Base-by-base conservation (phyloP, 2,888 invertebrate species). In the Hypercompe scribonia region DNA sequence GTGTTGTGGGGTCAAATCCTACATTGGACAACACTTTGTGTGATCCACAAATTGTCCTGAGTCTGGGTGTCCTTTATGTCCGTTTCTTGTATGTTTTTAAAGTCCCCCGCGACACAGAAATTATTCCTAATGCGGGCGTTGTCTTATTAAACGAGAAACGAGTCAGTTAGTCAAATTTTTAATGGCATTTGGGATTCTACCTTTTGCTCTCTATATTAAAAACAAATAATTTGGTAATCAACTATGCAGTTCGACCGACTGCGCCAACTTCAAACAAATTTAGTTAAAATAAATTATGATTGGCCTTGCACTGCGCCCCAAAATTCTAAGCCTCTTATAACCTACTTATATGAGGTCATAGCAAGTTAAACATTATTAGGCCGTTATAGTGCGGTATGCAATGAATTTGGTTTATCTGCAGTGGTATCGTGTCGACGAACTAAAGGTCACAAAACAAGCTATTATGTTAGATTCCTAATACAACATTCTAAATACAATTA, bases 361-460 rank as follows among this genome's bases (percentile, higher is more conserved):
- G 69, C 70, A 68, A 81, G 80, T 81, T 78, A 73, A 84, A 86
- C 78, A 86, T 83, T 85, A 84, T 87, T 84, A 85, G 84, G 76
- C 79, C 72, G 69, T 46, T 71, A 70, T 84, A 84, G 84, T 90
- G 88, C 88, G 86, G 87, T 85, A 85, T 81, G 84, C 85, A 78
- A 83, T 85, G 83, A 85, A 87, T 83, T 80, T 79, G 36, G 79
- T 83, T 83, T 88, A 85, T 88, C 90, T 86, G 83, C 80, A 74
- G 75, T 65, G 79, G 67, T 80, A 71, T 73, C 78, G 72, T 76
- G 78, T 76, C 71, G 68, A 69, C 11, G 34, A 75, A 76, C 73
- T 70, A 86, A 86, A 86, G 85, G 87, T 83, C 82, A 84, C 58
- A 69, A n/a, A 75, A 81, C 80, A 74, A 74, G 33, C 24, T 24